phyloP scores from a whole-genome alignment of 2,888 invertebrate genomes.

The Julus scanicus region DNA sequence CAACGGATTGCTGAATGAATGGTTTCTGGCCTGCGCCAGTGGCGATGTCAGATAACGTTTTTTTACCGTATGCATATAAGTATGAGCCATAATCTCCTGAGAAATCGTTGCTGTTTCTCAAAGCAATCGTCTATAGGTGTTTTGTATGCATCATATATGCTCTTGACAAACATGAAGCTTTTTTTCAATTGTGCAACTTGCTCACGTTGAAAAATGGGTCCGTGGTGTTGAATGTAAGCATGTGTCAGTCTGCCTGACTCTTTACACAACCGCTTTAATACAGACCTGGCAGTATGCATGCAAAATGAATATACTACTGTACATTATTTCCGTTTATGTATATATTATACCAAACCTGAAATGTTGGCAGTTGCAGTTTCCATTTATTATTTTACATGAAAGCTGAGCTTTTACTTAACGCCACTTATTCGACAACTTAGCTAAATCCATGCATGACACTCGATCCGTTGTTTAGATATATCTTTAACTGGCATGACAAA shows the following conservation, averaged over 20 bases:
- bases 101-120: constrained; percentile 6
- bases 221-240: neutral
- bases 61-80: neutral
- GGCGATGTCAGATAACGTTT: neutral
- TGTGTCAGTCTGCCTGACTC: neutral
- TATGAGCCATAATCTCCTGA: neutral
- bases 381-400: neutral
- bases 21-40: neutral
- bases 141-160: constrained; percentile 17
- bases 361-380: constrained; percentile 2
- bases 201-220: neutral
- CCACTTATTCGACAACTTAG: neutral
- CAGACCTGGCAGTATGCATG: neutral
- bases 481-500: constrained; percentile 3
- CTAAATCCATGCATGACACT: neutral
- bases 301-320: neutral
- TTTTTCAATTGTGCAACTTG: constrained; percentile 2
- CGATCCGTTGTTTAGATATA: neutral
- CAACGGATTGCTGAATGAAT: constrained; percentile 15
- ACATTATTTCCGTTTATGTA: neutral
- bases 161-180: neutral
- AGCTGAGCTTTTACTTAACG: constrained; percentile 30
- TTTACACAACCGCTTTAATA: neutral
- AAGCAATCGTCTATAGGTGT: constrained; percentile 12
- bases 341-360: neutral